A percentile compares a stretch with the other conserved stretches of the same genome.
phyloP scores from a whole-genome alignment of 2,888 invertebrate species.

The Orthosia incerta region DNA sequence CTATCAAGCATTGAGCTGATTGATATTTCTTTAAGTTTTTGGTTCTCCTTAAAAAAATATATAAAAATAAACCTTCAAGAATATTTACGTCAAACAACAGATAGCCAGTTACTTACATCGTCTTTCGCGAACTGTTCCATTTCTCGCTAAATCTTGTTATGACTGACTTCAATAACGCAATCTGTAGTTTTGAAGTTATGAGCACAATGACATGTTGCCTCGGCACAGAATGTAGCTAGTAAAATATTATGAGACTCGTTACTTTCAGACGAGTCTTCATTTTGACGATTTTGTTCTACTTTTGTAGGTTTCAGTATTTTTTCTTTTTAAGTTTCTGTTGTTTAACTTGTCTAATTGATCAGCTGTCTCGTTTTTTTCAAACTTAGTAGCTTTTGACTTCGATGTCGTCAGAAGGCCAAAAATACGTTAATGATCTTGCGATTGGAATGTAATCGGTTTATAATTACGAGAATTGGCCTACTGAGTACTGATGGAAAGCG shows the following conservation, averaged over 20 bases:
- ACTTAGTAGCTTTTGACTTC: too few species aligned
- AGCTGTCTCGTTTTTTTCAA: too few species aligned
- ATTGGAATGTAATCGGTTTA: too few species aligned
- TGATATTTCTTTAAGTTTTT: neutral
- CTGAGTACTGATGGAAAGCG: too few species aligned
- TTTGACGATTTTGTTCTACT: constrained; percentile 20
- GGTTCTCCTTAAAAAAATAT: neutral
- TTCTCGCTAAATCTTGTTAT: constrained; percentile 46
- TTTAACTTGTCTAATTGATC: neutral
- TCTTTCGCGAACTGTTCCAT: constrained; percentile 24
- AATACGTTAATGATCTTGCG: too few species aligned
- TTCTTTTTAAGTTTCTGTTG: neutral
- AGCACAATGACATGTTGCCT: constrained; percentile 49
- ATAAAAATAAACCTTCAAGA: neutral
- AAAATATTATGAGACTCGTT: constrained; percentile 42
- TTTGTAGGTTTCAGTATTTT: neutral
- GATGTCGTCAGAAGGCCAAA: too few species aligned
- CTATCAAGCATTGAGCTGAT: neutral
- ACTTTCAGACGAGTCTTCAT: neutral
- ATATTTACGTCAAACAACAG: constrained; percentile 6
- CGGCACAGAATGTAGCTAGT: constrained; percentile 43
- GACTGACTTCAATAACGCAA: constrained; percentile 44
- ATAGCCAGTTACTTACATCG: constrained; percentile 1
- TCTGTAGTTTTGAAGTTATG: constrained; percentile 44
- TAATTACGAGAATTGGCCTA: too few species aligned